Conservation (phyloP, 2,888 invertebrate genomes). For the Rhagium mordax region DNA sequence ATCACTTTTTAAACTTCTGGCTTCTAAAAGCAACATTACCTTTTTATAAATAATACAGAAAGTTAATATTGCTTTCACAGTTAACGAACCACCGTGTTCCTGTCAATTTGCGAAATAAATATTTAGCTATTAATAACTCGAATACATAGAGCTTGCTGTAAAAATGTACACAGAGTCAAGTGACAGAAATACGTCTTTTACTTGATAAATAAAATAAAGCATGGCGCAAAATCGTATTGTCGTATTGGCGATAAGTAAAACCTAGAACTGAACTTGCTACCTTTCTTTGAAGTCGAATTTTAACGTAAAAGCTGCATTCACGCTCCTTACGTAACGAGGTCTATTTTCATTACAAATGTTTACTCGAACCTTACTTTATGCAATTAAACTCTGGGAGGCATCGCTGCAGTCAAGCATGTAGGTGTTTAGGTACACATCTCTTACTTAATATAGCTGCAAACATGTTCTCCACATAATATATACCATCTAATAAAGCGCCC, state of each 20-base stretch:
- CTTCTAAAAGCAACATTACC: background rate
- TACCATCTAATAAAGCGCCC: background rate
- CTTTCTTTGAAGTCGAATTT: too few relatives aligned
- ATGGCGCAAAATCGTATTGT: too few relatives aligned
- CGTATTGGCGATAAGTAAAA: too few relatives aligned
- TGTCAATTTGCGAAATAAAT: background rate
- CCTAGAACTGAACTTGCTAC: too few relatives aligned
- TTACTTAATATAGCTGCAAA: background rate
- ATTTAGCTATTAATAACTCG: background rate
- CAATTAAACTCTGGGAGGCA: background rate
- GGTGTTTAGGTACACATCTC: background rate
- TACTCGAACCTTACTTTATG: background rate
- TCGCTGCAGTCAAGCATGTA: background rate
- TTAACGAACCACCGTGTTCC: background rate
- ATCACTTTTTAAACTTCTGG: background rate
- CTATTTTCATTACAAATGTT: background rate
- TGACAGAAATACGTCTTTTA: too few relatives aligned
- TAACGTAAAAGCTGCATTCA: background rate
- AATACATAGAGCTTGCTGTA: background rate
- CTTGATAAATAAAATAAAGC: too few relatives aligned
- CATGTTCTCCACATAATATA: background rate
- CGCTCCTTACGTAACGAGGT: background rate
- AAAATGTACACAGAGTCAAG: background rate
- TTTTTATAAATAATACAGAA: background rate
- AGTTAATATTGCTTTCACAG: background rate